phyloP scores from a whole-genome alignment of 2,888 invertebrate species.

The Tetrapedia diversipes region DNA sequence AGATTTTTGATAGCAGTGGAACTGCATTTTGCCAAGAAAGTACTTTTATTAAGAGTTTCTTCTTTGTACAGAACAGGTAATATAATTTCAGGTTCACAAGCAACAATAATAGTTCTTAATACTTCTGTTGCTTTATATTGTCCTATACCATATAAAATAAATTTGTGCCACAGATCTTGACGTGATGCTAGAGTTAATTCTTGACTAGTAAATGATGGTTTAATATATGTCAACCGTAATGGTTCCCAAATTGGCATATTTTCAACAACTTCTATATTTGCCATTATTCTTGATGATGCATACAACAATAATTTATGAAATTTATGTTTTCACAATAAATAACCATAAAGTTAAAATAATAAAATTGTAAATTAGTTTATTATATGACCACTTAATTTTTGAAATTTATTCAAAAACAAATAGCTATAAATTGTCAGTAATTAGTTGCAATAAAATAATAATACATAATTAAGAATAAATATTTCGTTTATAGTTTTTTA shows the following conservation, averaged over 20 bases:
- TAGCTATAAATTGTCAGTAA: not conserved
- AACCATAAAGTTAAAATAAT: not conserved
- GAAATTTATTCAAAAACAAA: constrained; percentile 9
- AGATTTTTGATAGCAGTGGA: constrained; percentile 73
- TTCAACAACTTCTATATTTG: constrained; percentile 27
- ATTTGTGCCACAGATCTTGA: constrained; percentile 80
- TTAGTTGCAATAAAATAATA: not conserved
- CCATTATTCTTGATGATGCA: constrained; percentile 23
- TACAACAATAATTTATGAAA: not conserved
- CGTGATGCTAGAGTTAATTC: constrained; percentile 73
- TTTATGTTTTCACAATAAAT: not conserved
- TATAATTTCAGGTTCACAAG: constrained; percentile 73
- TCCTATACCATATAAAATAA: constrained; percentile 75
- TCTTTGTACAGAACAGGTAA: constrained; percentile 75
- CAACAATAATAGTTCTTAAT: constrained; percentile 69
- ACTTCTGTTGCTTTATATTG: constrained; percentile 66
- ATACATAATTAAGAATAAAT: not conserved
- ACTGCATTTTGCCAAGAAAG: constrained; percentile 75
- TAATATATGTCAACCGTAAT: constrained; percentile 71
- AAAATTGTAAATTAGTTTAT: not conserved
- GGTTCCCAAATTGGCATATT: constrained; percentile 68
- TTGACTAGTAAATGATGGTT: constrained; percentile 71
- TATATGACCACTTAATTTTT: not conserved
- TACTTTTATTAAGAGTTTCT: constrained; percentile 71
- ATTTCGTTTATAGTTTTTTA: not conserved